Evolutionary conservation across 2,888 invertebrate species (phyloP).

Genomic region (Eupeodes luniger): DNA sequence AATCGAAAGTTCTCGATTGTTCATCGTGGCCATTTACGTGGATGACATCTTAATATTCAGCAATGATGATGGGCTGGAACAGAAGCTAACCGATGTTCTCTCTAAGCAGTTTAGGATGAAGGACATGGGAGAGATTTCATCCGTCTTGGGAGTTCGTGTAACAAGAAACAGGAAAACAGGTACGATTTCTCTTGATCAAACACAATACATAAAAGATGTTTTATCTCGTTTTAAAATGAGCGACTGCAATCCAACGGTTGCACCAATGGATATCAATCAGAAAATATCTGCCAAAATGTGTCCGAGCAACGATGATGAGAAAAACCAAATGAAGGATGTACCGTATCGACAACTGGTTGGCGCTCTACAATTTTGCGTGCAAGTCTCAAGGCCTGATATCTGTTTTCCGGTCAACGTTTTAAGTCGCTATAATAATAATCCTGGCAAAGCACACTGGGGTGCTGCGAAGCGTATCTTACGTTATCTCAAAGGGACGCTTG

Average conservation of each 20-base stretch:
- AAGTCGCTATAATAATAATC: neutral
- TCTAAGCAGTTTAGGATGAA: conserved; percentile 49
- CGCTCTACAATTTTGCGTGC: conserved; percentile 39
- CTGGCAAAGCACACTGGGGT: conserved; percentile 34
- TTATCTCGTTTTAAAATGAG: conserved; percentile 61
- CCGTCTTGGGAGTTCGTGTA: conserved; percentile 56
- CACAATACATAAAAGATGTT: conserved; percentile 58
- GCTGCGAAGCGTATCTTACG: conserved; percentile 76
- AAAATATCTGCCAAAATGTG: conserved; percentile 60
- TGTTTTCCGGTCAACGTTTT: conserved; percentile 38
- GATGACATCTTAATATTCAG: conserved; percentile 69
- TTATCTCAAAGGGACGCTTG: conserved; percentile 74
- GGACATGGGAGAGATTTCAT: conserved; percentile 57
- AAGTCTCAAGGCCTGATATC: conserved; percentile 51
- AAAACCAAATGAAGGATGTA: conserved; percentile 49
- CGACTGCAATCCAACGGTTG: conserved; percentile 60
- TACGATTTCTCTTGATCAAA: conserved; percentile 60
- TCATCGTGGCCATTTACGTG: too few species aligned
- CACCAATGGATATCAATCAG: conserved; percentile 60
- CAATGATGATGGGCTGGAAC: conserved; percentile 40
- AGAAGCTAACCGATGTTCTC: neutral
- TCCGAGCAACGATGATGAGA: conserved; percentile 54
- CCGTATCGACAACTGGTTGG: conserved; percentile 50
- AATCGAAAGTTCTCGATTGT: too few species aligned
- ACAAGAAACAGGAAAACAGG: conserved; percentile 50